Evolutionary conservation across 2,113 vertebrate species (phyloP), one percentile per base, ranked within the genome.

Genomic region (Potamarius usumacintae): DNA sequence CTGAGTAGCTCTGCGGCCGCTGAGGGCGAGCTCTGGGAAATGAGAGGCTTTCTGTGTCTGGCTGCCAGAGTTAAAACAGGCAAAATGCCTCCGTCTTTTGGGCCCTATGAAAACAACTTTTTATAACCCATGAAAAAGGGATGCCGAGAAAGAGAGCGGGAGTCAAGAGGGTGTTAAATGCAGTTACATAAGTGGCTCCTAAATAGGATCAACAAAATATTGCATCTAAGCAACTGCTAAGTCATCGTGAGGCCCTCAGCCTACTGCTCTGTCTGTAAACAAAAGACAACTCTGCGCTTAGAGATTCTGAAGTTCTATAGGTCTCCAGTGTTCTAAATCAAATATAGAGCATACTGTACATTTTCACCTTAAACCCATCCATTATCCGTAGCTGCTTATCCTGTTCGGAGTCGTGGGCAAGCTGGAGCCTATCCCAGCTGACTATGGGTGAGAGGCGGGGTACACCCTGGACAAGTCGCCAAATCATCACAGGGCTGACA

Each of bases 51-150:
- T 89, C 85, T 91, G 87, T 90, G 85, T 85, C 87, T 91, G 82
- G 62, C 71, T 85, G 88, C 91, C 90, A 88, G 83, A 84, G 84
- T 85, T 91, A 88, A 92, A 91, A 86, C 53, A 67, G 88, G 86
- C 78, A 4, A 85, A 55, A 91, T 86, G 87, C 88, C 85, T 89
- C 86, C 63, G 74, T 86, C 86, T 84, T 83, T 82, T 58, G 17
- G 53, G 87, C 83, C 88, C 87, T 86, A 87, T 67, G 65, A 91
- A 91, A 92, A 91, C 90, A 92, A 67, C 87, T 90, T 91, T 90
- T 89, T 90, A 90, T 89, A 89, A 86, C 85, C 79, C 83, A 82
- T 85, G 78, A 88, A 81, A 58, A 83, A 34, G 77, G 87, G 86
- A 89, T 85, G 83, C 76, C 76, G 83, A 80, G 52, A 78, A 67